Percentiles rank a stretch among this genome's conserved stretches.
Conservation (phyloP, 2,888 invertebrate species). For the Hemaris fuciformis region DNA sequence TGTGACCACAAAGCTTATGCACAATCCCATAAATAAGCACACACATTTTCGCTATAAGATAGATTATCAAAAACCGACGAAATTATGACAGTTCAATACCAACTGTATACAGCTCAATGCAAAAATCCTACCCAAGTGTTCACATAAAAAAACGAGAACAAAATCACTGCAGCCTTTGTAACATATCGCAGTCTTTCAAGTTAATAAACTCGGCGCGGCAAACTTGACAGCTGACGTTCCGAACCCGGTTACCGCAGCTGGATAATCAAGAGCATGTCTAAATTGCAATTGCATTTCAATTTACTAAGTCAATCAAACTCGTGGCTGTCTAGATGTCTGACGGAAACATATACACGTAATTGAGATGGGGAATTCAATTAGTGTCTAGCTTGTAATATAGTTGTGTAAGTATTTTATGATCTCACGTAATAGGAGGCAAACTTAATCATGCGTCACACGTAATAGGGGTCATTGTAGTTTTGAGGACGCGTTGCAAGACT, state of each 20-base stretch:
- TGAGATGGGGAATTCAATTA: background rate
- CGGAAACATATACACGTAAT: conserved; percentile 1
- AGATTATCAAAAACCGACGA: too few species aligned
- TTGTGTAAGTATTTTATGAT: too few species aligned
- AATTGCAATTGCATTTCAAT: conserved; percentile 15
- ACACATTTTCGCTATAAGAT: too few species aligned
- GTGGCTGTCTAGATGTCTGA: background rate
- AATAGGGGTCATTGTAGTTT: too few species aligned
- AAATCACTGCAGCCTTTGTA: background rate
- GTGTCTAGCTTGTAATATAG: background rate
- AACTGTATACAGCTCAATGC: too few species aligned
- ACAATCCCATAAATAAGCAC: too few species aligned
- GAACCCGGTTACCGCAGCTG: conserved; percentile 2
- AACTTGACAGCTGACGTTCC: conserved; percentile 2
- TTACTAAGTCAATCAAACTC: conserved; percentile 10
- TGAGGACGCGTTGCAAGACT: too few species aligned
- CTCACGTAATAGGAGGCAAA: too few species aligned
- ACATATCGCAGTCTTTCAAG: background rate
- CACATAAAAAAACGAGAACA: background rate
- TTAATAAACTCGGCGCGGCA: background rate
- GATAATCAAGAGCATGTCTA: conserved; percentile 19
- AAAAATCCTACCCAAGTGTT: too few species aligned
- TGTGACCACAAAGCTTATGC: too few species aligned
- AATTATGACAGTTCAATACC: too few species aligned
- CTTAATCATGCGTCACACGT: too few species aligned